Evolutionary conservation across 2,113 vertebrate species (phyloP), one percentile per base, ranked within the genome.

Genomic region (Tetrax tetrax): DNA sequence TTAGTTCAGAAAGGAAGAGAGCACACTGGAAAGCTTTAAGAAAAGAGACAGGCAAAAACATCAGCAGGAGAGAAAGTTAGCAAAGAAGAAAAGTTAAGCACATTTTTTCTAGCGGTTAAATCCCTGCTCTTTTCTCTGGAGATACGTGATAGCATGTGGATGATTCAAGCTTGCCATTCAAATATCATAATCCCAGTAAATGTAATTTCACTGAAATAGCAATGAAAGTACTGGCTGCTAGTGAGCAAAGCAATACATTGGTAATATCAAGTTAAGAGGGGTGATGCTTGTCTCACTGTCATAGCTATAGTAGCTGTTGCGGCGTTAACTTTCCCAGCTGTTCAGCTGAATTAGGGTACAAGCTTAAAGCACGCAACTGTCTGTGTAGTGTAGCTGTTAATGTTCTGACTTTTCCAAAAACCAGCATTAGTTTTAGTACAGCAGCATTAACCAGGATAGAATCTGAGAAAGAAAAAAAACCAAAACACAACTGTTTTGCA

Each of bases 231-330:
- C 5, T 33, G 57, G 23, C 79, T 88, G 59, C 53, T 18, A 35
- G 16, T 16, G 21, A 86, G 31, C 29, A 76, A 56, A 86, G 45
- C 63, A 50, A 43, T 22, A 56, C 21, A 25, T 2, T 8, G 12
- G 54, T 53, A 12, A 47, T 4, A 18, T 10, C 50, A 22, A 19
- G 29, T 22, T 31, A 21, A 38, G 7, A 59, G 9, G 51, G 21
- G 31, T 6, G 70, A 87, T 23, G 41, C 21, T 37, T 50, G 35
- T 63, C 22, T 70, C n/a, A 4, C 47, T 28, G 12, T 21, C 50
- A 20, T 3, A 21, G 63, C 41, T 47, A 8, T 0, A 37, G 28
- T 0, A 80, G 50, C 72, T 65, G 29, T 56, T 64, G 21, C 1
- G 3, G 4, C 54, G 17, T 65, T 28, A 35, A 31, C 24, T 6